Percentiles rank a stretch among this genome's conserved stretches.
Evolutionary conservation across 2,113 vertebrate species (phyloP).

Genomic region (Odocoileus hemionus): DNA sequence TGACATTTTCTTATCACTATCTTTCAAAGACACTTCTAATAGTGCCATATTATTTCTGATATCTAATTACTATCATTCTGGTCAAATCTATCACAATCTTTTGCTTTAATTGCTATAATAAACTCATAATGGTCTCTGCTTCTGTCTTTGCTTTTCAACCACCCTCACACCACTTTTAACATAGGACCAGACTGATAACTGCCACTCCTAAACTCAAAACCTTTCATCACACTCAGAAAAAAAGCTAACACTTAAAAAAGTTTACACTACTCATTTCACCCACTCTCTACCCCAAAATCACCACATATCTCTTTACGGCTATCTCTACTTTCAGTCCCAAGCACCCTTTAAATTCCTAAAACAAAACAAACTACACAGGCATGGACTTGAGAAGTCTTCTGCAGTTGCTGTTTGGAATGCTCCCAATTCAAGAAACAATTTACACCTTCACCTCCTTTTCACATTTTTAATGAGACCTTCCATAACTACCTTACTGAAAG

Average conservation of each 20-base stretch:
- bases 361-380: not conserved
- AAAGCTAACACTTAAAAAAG: not conserved
- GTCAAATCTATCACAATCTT: not conserved
- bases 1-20: not conserved
- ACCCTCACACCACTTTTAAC: not conserved
- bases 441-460: not conserved
- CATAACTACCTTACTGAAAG: not conserved
- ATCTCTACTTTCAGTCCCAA: not conserved
- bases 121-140: not conserved
- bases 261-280: not conserved
- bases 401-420: not conserved
- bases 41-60: not conserved
- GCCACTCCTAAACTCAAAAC: not conserved
- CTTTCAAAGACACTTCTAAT: slow-evolving; percentile 4
- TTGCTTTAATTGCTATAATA: not conserved
- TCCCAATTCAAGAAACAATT: not conserved
- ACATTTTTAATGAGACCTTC: not conserved
- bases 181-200: not conserved
- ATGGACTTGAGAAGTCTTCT: not conserved
- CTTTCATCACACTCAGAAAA: not conserved
- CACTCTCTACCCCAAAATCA: not conserved
- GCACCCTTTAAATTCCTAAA: not conserved
- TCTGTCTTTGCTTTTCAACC: not conserved
- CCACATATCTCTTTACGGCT: not conserved
- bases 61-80: not conserved